These are phyloP conservation scores for Aphyosemion australe DNA, from an alignment of 2,113 vertebrate species.

Conservation along the genomic window DNA sequence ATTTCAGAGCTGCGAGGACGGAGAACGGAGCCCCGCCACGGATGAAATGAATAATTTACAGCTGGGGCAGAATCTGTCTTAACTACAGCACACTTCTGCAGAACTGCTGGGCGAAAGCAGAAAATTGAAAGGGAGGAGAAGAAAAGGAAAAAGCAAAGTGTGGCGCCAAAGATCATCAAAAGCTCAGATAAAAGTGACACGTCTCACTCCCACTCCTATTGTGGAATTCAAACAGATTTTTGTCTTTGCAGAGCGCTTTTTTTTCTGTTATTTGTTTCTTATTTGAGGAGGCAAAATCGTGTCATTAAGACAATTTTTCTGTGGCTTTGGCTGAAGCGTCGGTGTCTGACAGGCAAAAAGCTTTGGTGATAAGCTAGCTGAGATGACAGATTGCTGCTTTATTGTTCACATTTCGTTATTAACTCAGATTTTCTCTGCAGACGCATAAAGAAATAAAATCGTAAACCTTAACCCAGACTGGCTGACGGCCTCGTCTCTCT, in stretches of 20 bases:
- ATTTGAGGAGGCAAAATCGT: conserved; percentile 53
- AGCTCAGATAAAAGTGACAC: conserved; percentile 62
- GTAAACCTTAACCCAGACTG: conserved; percentile 27
- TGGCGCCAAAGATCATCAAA: conserved; percentile 67
- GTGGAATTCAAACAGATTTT: conserved; percentile 58
- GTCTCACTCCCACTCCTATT: conserved; percentile 56
- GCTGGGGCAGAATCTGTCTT: conserved; percentile 49
- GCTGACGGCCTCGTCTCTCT: conserved; percentile 25
- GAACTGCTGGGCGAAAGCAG: conserved; percentile 39
- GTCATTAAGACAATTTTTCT: conserved; percentile 68
- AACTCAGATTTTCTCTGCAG: conserved; percentile 36
- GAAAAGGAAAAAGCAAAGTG: conserved; percentile 54
- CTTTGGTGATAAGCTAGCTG: conserved; percentile 51
- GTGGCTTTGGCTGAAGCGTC: conserved; percentile 49
- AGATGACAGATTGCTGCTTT: conserved; percentile 57
- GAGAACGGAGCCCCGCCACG: conserved; percentile 48
- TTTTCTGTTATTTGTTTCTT: conserved; percentile 62
- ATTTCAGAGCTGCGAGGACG: conserved; percentile 50
- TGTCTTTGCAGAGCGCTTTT: conserved; percentile 34
- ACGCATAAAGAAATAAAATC: conserved; percentile 15
- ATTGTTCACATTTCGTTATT: conserved; percentile 51
- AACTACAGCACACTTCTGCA: conserved; percentile 57
- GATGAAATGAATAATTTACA: conserved; percentile 74
- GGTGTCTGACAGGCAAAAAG: conserved; percentile 45
- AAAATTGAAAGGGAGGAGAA: conserved; percentile 52